These are phyloP conservation scores for Heliothis peltigera DNA, from an alignment of 2,888 invertebrate genomes.

Conservation along the genomic window DNA sequence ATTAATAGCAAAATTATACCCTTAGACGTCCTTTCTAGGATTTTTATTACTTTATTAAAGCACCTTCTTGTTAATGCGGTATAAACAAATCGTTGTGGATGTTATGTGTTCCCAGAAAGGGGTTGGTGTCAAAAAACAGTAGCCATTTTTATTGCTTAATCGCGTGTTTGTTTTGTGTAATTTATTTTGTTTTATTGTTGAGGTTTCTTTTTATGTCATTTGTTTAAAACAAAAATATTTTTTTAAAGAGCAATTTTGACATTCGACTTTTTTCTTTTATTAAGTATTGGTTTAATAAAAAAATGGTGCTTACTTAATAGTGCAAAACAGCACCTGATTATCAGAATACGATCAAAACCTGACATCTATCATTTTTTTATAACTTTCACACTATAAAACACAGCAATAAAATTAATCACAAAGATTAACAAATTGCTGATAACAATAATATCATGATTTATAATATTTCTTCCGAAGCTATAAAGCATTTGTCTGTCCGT, in stretches of 20 bases:
- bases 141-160: slow-evolving; percentile 87
- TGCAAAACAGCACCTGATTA: not conserved
- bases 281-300: too few species aligned
- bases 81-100: slow-evolving; percentile 85
- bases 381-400: slow-evolving; percentile 52
- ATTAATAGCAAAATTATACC: slow-evolving; percentile 89
- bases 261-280: too few species aligned
- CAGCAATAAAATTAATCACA: slow-evolving; percentile 72
- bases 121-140: slow-evolving; percentile 87
- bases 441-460: slow-evolving; percentile 69
- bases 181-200: slow-evolving; percentile 67
- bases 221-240: not conserved
- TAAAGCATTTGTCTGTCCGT: slow-evolving; percentile 52
- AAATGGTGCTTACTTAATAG: too few species aligned
- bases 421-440: slow-evolving; percentile 75
- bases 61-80: slow-evolving; percentile 83
- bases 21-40: slow-evolving; percentile 74
- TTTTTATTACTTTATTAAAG: slow-evolving; percentile 89
- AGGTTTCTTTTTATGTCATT: slow-evolving; percentile 3
- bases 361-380: slow-evolving; percentile 2
- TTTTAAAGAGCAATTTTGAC: not conserved
- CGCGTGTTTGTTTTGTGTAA: slow-evolving; percentile 79
- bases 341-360: slow-evolving; percentile 7
- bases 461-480: slow-evolving; percentile 52
- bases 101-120: slow-evolving; percentile 85